phyloP scores from a whole-genome alignment of 2,113 vertebrate species.

The Willisornis vidua region DNA sequence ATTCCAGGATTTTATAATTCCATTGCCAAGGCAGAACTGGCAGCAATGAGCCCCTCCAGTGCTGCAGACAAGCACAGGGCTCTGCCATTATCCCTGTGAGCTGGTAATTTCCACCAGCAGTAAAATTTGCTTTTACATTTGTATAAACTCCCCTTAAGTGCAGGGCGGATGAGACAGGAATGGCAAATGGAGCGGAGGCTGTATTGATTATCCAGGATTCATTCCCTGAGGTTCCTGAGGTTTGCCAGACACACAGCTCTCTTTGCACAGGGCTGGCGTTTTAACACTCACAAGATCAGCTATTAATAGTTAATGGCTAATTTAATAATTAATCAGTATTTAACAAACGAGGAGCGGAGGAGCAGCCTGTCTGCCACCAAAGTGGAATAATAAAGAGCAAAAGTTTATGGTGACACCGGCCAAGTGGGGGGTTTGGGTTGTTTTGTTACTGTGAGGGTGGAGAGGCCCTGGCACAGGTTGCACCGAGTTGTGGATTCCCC shows the following conservation, averaged over 20 bases:
- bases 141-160: constrained; percentile 40
- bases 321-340: constrained; percentile 71
- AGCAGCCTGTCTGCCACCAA: constrained; percentile 34
- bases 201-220: constrained; percentile 58
- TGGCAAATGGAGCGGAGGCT: constrained; percentile 13
- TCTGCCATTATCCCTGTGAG: not conserved
- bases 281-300: constrained; percentile 52
- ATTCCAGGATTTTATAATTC: not conserved
- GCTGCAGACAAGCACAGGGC: not conserved
- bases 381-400: constrained; percentile 18
- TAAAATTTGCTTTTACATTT: constrained; percentile 6
- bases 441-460: not conserved
- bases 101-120: not conserved
- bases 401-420: not conserved
- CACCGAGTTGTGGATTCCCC: not conserved
- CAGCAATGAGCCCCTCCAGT: not conserved
- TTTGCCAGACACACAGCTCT: constrained; percentile 46
- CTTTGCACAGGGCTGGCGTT: constrained; percentile 27
- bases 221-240: constrained; percentile 42
- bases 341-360: constrained; percentile 50
- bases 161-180: not conserved
- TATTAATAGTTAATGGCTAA: constrained; percentile 64
- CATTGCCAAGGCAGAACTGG: not conserved
- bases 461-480: not conserved
- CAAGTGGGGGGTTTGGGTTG: not conserved